These are phyloP conservation scores for Cynopterus sphinx DNA, from an alignment of 2,797 vertebrate species.

Conservation along the genomic window DNA sequence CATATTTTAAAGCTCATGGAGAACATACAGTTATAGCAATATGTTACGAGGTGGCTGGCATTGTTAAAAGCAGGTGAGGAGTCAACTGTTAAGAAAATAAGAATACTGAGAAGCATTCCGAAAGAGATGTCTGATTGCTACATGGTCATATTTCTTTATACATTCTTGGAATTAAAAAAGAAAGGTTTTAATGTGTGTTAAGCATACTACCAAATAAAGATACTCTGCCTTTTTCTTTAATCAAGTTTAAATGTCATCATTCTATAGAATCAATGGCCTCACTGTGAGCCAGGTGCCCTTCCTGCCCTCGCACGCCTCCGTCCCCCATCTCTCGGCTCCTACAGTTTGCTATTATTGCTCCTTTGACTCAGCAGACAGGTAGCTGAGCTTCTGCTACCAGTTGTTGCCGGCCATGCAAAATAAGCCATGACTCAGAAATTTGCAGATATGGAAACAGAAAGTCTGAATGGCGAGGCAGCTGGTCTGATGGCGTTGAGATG, in stretches of 20 bases:
- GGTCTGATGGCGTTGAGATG: neutral
- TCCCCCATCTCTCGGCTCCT: neutral
- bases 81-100: neutral
- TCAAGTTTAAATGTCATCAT: neutral
- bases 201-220: neutral
- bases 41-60: neutral
- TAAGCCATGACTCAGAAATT: neutral
- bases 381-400: neutral
- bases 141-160: neutral
- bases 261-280: neutral
- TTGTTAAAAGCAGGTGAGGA: neutral
- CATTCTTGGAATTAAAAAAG: neutral
- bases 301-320: rapidly evolving
- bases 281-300: rapidly evolving
- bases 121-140: neutral
- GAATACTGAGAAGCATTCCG: neutral
- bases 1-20: neutral
- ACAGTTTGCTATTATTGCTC: neutral
- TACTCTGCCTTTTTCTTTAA: neutral
- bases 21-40: slow-evolving; percentile 12
- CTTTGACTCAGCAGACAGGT: neutral
- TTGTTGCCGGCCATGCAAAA: neutral
- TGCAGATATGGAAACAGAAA: neutral
- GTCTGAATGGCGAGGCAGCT: neutral
- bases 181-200: neutral